Evolutionary conservation across 1,140 invertebrate species (phyloP).

Genomic region (Carcinoscorpius rotundicauda): DNA sequence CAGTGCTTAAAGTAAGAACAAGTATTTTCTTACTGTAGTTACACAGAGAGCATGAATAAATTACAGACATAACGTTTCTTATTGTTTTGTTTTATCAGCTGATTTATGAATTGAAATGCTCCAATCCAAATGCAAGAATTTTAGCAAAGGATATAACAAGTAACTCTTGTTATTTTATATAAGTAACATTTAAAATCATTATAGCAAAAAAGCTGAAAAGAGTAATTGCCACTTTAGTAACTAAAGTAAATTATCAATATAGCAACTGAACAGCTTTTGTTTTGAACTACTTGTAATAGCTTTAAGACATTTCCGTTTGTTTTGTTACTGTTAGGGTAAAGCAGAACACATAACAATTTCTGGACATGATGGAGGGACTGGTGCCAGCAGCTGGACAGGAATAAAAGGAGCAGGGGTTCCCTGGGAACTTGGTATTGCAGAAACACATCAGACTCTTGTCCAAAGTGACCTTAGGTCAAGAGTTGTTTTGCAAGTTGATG

Average conservation of each 20-base stretch:
- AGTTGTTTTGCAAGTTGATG: conserved; percentile 88
- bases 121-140: conserved; percentile 88
- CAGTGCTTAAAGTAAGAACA: no score
- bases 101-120: conserved; percentile 96
- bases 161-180: no score
- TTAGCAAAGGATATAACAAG: conserved; percentile 60
- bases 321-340: conserved; percentile 57
- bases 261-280: no score
- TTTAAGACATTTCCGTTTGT: neutral
- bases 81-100: conserved; percentile 39
- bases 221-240: no score
- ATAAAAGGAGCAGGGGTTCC: conserved; percentile 87
- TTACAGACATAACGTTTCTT: neutral
- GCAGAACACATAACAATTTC: conserved; percentile 97
- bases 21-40: no score
- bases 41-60: no score
- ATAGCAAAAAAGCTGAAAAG: no score
- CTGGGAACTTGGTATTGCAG: conserved; percentile 94
- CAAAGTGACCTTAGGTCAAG: conserved; percentile 90
- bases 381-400: conserved; percentile 93
- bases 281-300: neutral
- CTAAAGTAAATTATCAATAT: no score
- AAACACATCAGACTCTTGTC: conserved; percentile 90
- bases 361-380: conserved; percentile 96
- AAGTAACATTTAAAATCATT: no score